Conservation (phyloP, 1,140 invertebrate genomes). For the Cyclargus thomasi region DNA sequence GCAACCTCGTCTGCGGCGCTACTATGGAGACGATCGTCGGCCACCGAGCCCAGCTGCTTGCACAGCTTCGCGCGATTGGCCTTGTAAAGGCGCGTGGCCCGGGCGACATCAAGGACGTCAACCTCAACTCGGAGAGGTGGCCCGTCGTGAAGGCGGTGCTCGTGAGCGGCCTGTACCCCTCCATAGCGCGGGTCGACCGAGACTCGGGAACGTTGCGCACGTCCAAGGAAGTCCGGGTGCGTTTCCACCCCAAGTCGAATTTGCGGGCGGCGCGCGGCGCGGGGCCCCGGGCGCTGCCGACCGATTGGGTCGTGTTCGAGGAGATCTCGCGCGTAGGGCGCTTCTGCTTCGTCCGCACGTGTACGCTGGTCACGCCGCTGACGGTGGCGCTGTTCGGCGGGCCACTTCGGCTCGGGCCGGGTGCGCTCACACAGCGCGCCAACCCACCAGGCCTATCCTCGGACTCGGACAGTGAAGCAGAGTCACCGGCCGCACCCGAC, state of each 20-base stretch:
- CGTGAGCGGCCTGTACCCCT: conserved; percentile 91
- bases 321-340: conserved; percentile 83
- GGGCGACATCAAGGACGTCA: conserved; percentile 86
- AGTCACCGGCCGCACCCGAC: conserved; percentile 56
- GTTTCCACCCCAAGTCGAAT: conserved; percentile 85
- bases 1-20: conserved; percentile 86
- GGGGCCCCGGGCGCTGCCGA: conserved; percentile 79
- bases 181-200: conserved; percentile 81
- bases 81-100: conserved; percentile 86
- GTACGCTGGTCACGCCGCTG: conserved; percentile 86
- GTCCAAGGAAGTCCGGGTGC: conserved; percentile 83
- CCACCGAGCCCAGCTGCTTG: conserved; percentile 86
- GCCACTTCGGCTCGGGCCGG: conserved; percentile 77
- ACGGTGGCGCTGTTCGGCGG: conserved; percentile 88
- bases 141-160: conserved; percentile 93
- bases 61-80: conserved; percentile 88
- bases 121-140: conserved; percentile 93
- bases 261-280: conserved; percentile 72
- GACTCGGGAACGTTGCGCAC: conserved; percentile 62
- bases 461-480: conserved; percentile 77
- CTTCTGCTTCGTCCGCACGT: conserved; percentile 82
- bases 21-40: conserved; percentile 92
- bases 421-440: conserved; percentile 54
- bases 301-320: conserved; percentile 91
- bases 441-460: conserved; percentile 71